Evolutionary conservation across 35 echinoderm and acorn worm genomes (phyloP).

Genomic region (Eucidaris tribuloides): DNA sequence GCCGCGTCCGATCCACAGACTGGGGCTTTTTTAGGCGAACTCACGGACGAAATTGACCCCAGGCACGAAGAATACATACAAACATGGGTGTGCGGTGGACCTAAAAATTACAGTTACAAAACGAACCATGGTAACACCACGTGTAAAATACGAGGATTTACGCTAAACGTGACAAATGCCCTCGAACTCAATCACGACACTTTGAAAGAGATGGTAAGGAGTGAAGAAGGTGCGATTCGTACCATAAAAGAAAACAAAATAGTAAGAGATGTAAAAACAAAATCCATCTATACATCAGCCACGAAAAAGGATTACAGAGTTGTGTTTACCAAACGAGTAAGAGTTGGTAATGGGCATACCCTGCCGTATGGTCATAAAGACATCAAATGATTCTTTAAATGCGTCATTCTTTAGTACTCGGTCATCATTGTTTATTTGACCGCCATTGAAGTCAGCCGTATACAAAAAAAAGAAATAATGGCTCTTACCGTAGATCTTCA

Average conservation of each 20-base stretch:
- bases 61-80: slow-evolving; percentile 33
- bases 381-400: no score
- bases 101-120: slow-evolving; percentile 68
- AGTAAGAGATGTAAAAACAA: slow-evolving; percentile 43
- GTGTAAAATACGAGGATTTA: slow-evolving; percentile 60
- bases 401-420: no score
- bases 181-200: slow-evolving; percentile 44
- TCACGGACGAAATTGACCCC: slow-evolving; percentile 39
- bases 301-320: slow-evolving; percentile 66
- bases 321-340: slow-evolving; percentile 65
- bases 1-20: not conserved
- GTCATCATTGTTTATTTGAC: no score
- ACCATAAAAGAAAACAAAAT: slow-evolving; percentile 41
- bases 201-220: slow-evolving; percentile 40
- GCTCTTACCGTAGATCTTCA: no score
- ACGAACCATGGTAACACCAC: slow-evolving; percentile 26
- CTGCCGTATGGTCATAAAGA: slow-evolving; percentile 63
- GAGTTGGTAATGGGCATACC: slow-evolving; percentile 33
- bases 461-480: no score
- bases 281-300: slow-evolving; percentile 33
- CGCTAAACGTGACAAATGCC: slow-evolving; percentile 42
- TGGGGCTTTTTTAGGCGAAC: slow-evolving; percentile 27
- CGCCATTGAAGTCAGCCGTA: no score
- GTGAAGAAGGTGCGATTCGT: not conserved
- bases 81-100: slow-evolving; percentile 32